Conservation (phyloP, 2,797 vertebrate genomes). For the Accipiter minullus region DNA sequence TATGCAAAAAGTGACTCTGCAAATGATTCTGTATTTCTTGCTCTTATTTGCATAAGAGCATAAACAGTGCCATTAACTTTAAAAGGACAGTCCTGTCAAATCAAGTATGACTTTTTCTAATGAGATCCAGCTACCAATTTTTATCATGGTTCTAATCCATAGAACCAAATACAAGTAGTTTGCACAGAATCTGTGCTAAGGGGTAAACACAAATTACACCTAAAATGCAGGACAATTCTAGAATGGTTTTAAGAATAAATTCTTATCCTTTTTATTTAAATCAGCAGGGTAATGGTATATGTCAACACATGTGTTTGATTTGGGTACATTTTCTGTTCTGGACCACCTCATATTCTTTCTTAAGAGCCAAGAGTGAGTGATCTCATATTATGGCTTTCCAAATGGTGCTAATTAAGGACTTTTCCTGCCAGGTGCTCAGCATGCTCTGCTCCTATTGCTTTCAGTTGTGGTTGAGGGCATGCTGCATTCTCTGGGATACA, state of each 20-base stretch:
- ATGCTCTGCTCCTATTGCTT: background rate
- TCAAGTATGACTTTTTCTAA: background rate
- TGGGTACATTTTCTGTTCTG: constrained; percentile 45
- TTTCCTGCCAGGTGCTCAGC: constrained; percentile 48
- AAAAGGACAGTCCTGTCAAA: background rate
- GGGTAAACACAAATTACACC: background rate
- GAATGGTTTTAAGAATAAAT: constrained; percentile 1
- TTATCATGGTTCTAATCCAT: background rate
- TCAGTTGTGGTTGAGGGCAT: background rate
- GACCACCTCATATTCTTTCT: constrained; percentile 39
- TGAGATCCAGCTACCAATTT: background rate
- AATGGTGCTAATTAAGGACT: constrained; percentile 28
- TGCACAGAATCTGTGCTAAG: background rate
- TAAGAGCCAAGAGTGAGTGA: constrained; percentile 55
- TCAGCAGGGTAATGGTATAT: background rate
- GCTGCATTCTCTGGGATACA: background rate
- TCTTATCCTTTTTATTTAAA: constrained; percentile 24
- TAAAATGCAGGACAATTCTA: background rate
- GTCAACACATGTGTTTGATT: constrained; percentile 58
- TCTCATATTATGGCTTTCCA: constrained; percentile 45
- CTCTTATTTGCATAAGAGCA: background rate
- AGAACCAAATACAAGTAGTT: background rate
- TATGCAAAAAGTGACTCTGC: background rate
- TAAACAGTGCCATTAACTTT: background rate
- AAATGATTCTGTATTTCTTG: background rate